Evolutionary conservation across 2,113 vertebrate species (phyloP).

Genomic region (Bettongia penicillata): DNA sequence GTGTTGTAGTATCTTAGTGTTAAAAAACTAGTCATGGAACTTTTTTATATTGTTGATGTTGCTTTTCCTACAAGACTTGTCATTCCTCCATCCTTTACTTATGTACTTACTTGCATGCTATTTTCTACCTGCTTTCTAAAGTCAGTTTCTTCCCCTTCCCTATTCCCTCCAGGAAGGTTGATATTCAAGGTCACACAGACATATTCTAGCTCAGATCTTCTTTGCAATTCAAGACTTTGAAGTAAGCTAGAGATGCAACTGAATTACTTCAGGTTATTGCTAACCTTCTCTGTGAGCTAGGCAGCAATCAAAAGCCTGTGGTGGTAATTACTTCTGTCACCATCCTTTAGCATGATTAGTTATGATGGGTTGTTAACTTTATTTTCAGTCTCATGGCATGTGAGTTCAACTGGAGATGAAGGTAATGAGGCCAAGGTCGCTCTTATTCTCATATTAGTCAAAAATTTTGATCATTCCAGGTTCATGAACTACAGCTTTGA

Average conservation of each 20-base stretch:
- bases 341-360: background rate
- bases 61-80: background rate
- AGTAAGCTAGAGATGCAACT: background rate
- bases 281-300: background rate
- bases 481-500: background rate
- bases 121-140: background rate
- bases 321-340: background rate
- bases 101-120: background rate
- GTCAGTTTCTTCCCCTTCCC: background rate
- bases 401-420: background rate
- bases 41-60: background rate
- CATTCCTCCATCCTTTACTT: background rate
- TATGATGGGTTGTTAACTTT: slow-evolving; percentile 1
- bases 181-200: background rate
- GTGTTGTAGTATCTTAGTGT: background rate
- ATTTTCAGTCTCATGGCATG: background rate
- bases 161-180: background rate
- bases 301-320: background rate
- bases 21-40: background rate
- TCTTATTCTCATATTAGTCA: background rate
- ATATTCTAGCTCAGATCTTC: background rate
- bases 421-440: background rate
- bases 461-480: background rate
- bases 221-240: background rate
- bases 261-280: background rate